Evolutionary conservation across 1,140 invertebrate species (phyloP), one percentile per base, ranked within the genome.

Genomic region (Lycorma delicatula): DNA sequence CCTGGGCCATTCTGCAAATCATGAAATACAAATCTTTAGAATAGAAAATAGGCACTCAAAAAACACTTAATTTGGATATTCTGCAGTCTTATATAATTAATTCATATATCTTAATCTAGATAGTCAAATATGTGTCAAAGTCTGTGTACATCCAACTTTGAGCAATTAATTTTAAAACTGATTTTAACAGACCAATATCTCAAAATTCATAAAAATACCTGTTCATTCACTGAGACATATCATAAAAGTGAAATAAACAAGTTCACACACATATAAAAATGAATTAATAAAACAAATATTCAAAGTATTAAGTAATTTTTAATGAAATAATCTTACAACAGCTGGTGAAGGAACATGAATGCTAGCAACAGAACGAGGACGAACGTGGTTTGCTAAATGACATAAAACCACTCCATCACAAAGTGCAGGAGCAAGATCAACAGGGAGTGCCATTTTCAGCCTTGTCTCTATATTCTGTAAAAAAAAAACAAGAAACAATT

Each of bases 271-370:
- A n/a, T 6, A 23, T 54, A 9, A 41, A 56, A 12, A 23, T n/a
- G n/a, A n/a, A n/a, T n/a, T n/a, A n/a, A n/a, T n/a, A n/a, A n/a
- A n/a, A n/a, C n/a, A n/a, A n/a, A n/a, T n/a, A 36, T 4, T 11
- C 47, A 34, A 34, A 54, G 1, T 28, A 27, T 28, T 26, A 50
- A 18, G n/a, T n/a, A n/a, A n/a, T n/a, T n/a, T n/a, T n/a, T n/a
- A n/a, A n/a, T n/a, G 2, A 11, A 47, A 46, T 47, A 57, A 66
- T 77, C 83, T 83, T 74, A 95, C 92, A 80, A 93, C 91, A 67
- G 91, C 88, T 54, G 91, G 87, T 59, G 91, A 95, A 62, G 93
- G 92, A 67, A 97, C 93, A 76, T 95, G 92, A 58, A 97, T 94
- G 68, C 88, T 93, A 49, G 87, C 86, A 31, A 97, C 91, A 46